These are phyloP conservation scores for Myotis vivesi DNA, from an alignment of 2,797 vertebrate genomes.

Conservation along the genomic window DNA sequence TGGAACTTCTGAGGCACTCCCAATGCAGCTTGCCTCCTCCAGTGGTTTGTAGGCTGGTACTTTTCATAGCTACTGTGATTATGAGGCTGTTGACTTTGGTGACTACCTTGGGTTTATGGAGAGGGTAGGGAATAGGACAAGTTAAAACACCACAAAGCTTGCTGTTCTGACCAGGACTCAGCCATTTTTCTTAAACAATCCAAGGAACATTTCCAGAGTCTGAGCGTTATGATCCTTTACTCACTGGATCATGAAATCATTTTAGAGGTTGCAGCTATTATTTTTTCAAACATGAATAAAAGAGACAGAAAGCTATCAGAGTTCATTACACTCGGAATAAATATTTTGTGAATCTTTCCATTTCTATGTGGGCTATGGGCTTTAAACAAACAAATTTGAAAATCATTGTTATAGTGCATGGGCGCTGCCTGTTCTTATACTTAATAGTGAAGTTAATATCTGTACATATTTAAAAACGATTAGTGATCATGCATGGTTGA, in stretches of 20 bases:
- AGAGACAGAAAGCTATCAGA: neutral
- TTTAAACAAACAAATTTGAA: neutral
- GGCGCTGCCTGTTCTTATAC: neutral
- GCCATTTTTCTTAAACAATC: neutral
- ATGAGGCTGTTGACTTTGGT: neutral
- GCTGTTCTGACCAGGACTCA: neutral
- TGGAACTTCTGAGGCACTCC: neutral
- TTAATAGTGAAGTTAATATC: neutral
- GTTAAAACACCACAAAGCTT: neutral
- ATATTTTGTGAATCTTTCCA: neutral
- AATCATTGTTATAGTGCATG: accelerated
- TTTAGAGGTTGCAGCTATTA: neutral
- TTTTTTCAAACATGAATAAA: neutral
- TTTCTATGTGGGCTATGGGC: neutral
- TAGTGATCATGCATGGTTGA: neutral
- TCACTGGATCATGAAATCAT: neutral
- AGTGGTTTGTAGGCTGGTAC: neutral
- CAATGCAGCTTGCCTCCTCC: neutral
- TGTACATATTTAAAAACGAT: neutral
- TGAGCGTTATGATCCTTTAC: neutral
- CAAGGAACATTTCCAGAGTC: neutral
- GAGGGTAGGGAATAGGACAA: neutral
- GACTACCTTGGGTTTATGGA: neutral
- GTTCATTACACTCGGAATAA: neutral
- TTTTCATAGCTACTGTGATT: neutral